These are phyloP conservation scores for Temnopleurus reevesii DNA, from an alignment of 53 echinoderm and acorn worm species.

Conservation along the genomic window DNA sequence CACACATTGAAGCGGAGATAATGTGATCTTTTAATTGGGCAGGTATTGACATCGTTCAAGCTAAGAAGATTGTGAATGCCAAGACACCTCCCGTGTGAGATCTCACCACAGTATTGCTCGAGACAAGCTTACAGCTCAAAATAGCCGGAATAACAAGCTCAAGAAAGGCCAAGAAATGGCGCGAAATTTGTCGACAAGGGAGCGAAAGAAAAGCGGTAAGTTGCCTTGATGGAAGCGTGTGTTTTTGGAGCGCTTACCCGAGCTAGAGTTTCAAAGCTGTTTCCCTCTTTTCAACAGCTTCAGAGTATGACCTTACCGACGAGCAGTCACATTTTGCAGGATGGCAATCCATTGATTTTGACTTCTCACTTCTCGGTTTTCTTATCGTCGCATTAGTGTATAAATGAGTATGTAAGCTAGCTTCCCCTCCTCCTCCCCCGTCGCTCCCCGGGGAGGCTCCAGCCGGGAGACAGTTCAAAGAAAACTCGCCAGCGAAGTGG, in stretches of 20 bases:
- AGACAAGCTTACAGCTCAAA: constrained; percentile 8
- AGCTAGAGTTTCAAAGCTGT: constrained; percentile 50
- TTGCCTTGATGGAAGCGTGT: constrained; percentile 28
- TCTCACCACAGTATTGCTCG: neutral
- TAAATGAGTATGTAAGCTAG: constrained; percentile 51
- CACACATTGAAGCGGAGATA: constrained; percentile 2
- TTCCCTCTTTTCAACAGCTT: constrained; percentile 13
- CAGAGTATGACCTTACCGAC: constrained; percentile 40
- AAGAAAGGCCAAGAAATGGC: constrained; percentile 34
- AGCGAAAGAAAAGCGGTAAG: constrained; percentile 9
- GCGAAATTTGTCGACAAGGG: constrained; percentile 53
- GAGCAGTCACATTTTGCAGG: constrained; percentile 46
- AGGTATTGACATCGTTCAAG: constrained; percentile 40
- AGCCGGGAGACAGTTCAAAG: constrained; percentile 45
- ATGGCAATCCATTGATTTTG: constrained; percentile 48
- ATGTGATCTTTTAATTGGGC: constrained; percentile 55
- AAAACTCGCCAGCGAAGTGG: neutral
- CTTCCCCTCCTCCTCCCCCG: constrained; percentile 52
- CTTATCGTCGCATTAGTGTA: constrained; percentile 43
- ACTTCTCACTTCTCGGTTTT: constrained; percentile 50
- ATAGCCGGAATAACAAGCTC: constrained; percentile 49
- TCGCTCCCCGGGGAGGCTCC: constrained; percentile 32
- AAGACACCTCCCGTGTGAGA: constrained; percentile 34
- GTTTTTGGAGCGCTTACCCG: constrained; percentile 53
- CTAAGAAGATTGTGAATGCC: constrained; percentile 23